These are phyloP conservation scores for Calosoma granatense DNA, from an alignment of 1,140 invertebrate species.

Conservation along the genomic window DNA sequence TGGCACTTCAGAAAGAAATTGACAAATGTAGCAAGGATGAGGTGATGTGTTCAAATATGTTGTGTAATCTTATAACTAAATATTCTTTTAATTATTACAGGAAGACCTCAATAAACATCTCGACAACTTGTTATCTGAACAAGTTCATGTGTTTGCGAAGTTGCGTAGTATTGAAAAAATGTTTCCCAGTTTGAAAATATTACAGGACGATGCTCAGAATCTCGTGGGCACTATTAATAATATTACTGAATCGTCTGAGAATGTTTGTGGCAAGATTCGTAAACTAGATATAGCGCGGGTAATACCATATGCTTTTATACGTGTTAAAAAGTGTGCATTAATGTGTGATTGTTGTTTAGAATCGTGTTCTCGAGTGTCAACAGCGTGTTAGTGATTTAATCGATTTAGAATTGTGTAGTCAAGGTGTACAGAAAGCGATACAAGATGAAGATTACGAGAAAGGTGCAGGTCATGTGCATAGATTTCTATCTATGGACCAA, in stretches of 20 bases:
- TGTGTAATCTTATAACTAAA: conserved; percentile 1
- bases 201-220: conserved; percentile 61
- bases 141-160: conserved; percentile 55
- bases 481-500: conserved; percentile 93
- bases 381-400: conserved; percentile 91
- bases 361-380: conserved; percentile 88
- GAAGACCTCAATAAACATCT: conserved; percentile 46
- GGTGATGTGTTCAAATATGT: background rate
- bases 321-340: conserved; percentile 10
- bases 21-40: background rate
- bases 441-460: conserved; percentile 85
- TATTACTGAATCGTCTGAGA: conserved; percentile 82
- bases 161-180: conserved; percentile 50
- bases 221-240: conserved; percentile 75
- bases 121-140: conserved; percentile 46
- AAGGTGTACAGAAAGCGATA: conserved; percentile 88
- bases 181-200: conserved; percentile 54
- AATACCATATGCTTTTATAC: conserved; percentile 35
- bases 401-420: conserved; percentile 90
- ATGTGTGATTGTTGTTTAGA: conserved; percentile 48
- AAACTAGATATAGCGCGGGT: conserved; percentile 89
- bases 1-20: background rate
- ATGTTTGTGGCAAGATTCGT: conserved; percentile 92
- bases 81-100: conserved; percentile 34
- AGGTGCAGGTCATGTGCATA: conserved; percentile 88